A percentile compares a stretch with the other conserved stretches of the same genome.
phyloP scores from a whole-genome alignment of 2,797 vertebrate species.

The Spinibarbus caldwelli region DNA sequence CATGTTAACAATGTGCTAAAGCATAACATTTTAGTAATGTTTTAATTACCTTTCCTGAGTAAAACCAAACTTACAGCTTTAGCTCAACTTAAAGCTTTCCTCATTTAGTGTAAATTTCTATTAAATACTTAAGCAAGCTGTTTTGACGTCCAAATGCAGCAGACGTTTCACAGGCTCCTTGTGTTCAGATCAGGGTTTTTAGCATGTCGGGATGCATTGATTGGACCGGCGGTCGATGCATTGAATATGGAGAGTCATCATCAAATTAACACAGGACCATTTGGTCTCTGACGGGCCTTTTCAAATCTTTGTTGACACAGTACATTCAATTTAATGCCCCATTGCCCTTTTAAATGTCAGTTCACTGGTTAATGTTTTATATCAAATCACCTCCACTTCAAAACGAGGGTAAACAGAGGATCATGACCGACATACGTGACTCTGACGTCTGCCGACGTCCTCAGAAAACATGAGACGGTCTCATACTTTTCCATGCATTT shows the following conservation, averaged over 20 bases:
- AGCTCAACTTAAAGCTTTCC: no score
- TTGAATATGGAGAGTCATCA: slow-evolving; percentile 51
- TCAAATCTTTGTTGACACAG: slow-evolving; percentile 56
- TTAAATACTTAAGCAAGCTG: no score
- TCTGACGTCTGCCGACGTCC: background rate
- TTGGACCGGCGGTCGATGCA: slow-evolving; percentile 27
- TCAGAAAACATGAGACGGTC: background rate
- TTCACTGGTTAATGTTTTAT: slow-evolving; percentile 59
- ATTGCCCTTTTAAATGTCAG: slow-evolving; percentile 58
- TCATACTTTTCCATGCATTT: background rate
- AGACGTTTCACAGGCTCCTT: background rate
- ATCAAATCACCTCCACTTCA: slow-evolving; percentile 43
- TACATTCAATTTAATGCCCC: slow-evolving; percentile 55
- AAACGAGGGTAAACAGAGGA: slow-evolving; percentile 4
- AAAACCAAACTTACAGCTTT: background rate
- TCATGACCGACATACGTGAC: background rate
- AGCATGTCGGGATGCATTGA: slow-evolving; percentile 22
- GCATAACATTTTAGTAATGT: no score
- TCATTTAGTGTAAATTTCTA: background rate
- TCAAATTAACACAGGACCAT: slow-evolving; percentile 53
- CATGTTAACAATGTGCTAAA: no score
- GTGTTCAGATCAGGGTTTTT: slow-evolving; percentile 11
- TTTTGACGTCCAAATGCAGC: background rate
- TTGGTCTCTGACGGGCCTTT: slow-evolving; percentile 53
- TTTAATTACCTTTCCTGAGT: background rate